Evolutionary conservation across 1,140 invertebrate species (phyloP).

Genomic region (Colletes latitarsis): DNA sequence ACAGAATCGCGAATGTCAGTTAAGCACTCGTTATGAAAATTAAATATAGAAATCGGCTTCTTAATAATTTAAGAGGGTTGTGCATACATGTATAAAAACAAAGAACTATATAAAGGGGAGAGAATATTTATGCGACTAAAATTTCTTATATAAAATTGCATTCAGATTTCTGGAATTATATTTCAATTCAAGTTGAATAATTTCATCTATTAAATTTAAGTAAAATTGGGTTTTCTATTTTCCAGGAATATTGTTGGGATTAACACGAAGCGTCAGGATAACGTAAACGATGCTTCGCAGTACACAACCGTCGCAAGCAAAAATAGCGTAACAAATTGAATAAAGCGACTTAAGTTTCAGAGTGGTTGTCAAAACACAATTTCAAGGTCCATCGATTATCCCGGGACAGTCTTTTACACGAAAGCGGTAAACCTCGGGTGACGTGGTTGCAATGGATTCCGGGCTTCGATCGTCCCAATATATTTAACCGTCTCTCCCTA

Average conservation of each 20-base stretch:
- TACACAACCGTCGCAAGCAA: too few relatives aligned
- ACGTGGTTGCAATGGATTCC: slow-evolving; percentile 28
- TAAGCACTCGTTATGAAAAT: neutral
- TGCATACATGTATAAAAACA: neutral
- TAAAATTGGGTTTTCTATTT: too few relatives aligned
- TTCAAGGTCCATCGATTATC: slow-evolving; percentile 43
- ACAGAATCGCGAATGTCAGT: neutral
- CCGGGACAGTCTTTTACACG: slow-evolving; percentile 14
- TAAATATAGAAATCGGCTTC: neutral
- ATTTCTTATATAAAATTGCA: too few relatives aligned
- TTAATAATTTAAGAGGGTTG: neutral
- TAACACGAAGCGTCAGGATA: too few relatives aligned
- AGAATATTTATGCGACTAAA: too few relatives aligned
- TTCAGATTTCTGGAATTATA: too few relatives aligned
- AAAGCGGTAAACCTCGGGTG: slow-evolving; percentile 39
- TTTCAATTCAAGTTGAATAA: too few relatives aligned
- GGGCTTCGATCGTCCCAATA: slow-evolving; percentile 42
- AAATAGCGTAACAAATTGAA: neutral
- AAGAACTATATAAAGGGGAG: neutral
- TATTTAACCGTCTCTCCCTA: slow-evolving; percentile 42
- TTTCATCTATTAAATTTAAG: too few relatives aligned
- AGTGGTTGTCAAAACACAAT: neutral
- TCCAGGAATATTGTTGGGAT: too few relatives aligned
- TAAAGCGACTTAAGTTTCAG: neutral
- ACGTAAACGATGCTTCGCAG: too few relatives aligned